These are phyloP conservation scores for Hiodon tergisus DNA, from an alignment of 2,113 vertebrate genomes.

Conservation along the genomic window DNA sequence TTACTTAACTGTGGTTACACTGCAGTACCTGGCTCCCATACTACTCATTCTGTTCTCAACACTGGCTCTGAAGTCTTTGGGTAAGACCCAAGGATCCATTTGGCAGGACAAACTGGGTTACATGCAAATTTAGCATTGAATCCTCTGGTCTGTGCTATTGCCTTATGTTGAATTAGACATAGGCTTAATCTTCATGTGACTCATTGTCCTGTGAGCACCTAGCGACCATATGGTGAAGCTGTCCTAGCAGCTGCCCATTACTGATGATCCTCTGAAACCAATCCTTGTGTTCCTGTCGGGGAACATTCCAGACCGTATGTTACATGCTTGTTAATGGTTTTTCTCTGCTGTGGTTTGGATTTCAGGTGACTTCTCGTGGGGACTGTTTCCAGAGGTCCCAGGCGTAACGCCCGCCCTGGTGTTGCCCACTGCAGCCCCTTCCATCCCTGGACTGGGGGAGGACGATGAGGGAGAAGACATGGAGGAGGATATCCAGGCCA, in stretches of 20 bases:
- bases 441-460: slow-evolving; percentile 34
- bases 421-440: neutral
- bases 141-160: too few relatives aligned
- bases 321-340: neutral
- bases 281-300: too few relatives aligned
- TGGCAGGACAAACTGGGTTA: neutral
- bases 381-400: slow-evolving; percentile 46
- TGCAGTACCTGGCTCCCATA: slow-evolving; percentile 86
- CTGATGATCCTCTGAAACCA: neutral
- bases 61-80: slow-evolving; percentile 79
- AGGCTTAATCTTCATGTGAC: neutral
- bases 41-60: slow-evolving; percentile 81
- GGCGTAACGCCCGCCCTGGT: slow-evolving; percentile 26
- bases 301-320: too few relatives aligned
- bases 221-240: neutral
- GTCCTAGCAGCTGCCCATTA: neutral
- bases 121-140: too few relatives aligned
- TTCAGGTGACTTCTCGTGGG: slow-evolving; percentile 83
- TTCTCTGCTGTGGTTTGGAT: neutral
- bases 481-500: slow-evolving; percentile 67
- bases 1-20: slow-evolving; percentile 81
- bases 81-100: slow-evolving; percentile 51
- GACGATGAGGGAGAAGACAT: slow-evolving; percentile 55
- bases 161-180: neutral
- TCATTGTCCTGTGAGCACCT: neutral